Evolutionary conservation across 2,888 invertebrate genomes (phyloP).

Genomic region (Theretra japonica): DNA sequence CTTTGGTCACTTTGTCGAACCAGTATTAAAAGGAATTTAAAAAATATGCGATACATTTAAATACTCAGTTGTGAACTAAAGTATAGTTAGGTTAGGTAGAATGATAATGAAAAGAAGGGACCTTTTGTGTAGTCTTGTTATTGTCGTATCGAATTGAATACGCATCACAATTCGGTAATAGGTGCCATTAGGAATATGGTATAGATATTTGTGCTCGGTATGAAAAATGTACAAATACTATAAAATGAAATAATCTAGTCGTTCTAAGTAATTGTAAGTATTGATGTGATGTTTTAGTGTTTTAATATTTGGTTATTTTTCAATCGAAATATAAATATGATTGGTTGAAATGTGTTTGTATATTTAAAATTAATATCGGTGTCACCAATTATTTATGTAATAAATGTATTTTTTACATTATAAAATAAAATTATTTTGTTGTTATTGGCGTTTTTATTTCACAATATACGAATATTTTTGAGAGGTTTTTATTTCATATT

Average conservation of each 20-base stretch:
- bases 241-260: constrained; percentile 26
- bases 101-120: constrained; percentile 64
- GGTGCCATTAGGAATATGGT: neutral
- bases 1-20: no score
- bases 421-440: constrained; percentile 5
- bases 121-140: constrained; percentile 55
- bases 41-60: no score
- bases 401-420: neutral
- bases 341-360: neutral
- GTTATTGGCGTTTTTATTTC: neutral
- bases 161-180: neutral
- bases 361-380: neutral
- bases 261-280: constrained; percentile 23
- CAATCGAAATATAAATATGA: neutral
- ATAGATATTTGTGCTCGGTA: neutral
- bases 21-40: no score
- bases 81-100: constrained; percentile 37
- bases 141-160: constrained; percentile 29
- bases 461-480: neutral
- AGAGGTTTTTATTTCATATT: no score
- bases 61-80: no score
- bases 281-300: constrained; percentile 5
- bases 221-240: constrained; percentile 1
- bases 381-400: neutral
- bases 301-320: neutral